Evolutionary conservation across 2,113 vertebrate species (phyloP).

Genomic region (Scortum barcoo): DNA sequence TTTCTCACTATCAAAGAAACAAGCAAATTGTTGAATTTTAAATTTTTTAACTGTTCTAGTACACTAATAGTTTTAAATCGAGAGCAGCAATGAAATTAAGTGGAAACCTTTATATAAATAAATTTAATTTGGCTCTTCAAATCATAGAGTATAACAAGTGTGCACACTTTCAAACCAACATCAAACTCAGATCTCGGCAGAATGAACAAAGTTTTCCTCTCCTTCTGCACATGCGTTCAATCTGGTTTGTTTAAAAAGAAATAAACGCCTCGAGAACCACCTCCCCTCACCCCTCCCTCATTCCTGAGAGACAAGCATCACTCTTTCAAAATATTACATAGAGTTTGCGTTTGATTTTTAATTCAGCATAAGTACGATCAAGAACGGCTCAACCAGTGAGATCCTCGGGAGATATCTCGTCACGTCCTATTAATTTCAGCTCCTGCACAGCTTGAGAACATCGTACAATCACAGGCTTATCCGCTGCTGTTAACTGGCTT

Average conservation of each 20-base stretch:
- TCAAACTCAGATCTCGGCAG: not conserved
- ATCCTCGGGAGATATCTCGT: conserved; percentile 26
- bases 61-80: not conserved
- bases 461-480: not conserved
- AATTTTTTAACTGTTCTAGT: not conserved
- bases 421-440: conserved; percentile 28
- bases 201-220: not conserved
- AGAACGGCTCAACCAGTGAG: conserved; percentile 8
- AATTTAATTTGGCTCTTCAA: not conserved
- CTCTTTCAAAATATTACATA: conserved; percentile 5
- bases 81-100: not conserved
- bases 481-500: conserved; percentile 6
- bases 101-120: not conserved
- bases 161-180: not conserved
- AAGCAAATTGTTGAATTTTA: not conserved
- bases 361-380: conserved; percentile 9
- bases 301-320: not conserved
- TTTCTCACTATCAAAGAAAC: not conserved
- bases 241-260: not conserved
- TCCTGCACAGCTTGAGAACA: not conserved
- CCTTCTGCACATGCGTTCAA: not conserved
- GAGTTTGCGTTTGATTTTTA: conserved; percentile 25
- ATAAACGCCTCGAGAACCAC: not conserved
- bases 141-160: not conserved
- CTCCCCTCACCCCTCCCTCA: not conserved